Conservation (phyloP, 2,888 invertebrate species). For the Thymelicus acteon region DNA sequence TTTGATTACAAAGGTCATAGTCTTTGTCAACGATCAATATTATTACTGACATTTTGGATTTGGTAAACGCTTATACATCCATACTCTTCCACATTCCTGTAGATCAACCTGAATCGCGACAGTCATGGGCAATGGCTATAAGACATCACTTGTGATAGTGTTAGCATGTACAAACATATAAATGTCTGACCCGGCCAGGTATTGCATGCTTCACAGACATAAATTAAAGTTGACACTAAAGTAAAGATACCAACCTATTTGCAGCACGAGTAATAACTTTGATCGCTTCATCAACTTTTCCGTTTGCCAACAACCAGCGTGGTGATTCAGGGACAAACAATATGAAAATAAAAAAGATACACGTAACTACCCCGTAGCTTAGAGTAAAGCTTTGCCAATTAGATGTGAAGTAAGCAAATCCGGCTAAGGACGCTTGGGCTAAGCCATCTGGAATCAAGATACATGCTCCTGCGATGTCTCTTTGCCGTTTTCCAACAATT, state of each 20-base stretch:
- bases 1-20: too few species aligned
- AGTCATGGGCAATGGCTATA: too few species aligned
- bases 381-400: constrained; percentile 58
- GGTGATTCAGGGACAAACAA: constrained; percentile 64
- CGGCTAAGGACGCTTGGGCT: constrained; percentile 49
- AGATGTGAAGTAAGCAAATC: constrained; percentile 55
- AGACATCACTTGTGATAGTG: too few species aligned
- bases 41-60: too few species aligned
- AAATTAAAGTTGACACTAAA: too few species aligned
- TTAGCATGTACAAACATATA: too few species aligned
- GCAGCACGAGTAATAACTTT: constrained; percentile 58
- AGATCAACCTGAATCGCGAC: too few species aligned
- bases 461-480: constrained; percentile 60
- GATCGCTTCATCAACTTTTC: constrained; percentile 53
- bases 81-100: too few species aligned
- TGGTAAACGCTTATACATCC: too few species aligned
- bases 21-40: too few species aligned
- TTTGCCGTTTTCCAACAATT: constrained; percentile 77
- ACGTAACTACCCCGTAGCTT: constrained; percentile 48
- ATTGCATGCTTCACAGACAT: too few species aligned
- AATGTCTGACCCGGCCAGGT: too few species aligned
- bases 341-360: constrained; percentile 49
- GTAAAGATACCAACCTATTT: neutral
- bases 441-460: constrained; percentile 54
- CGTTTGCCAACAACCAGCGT: constrained; percentile 62